phyloP scores from a whole-genome alignment of 2,888 invertebrate genomes.

The Drosophila neotestacea region DNA sequence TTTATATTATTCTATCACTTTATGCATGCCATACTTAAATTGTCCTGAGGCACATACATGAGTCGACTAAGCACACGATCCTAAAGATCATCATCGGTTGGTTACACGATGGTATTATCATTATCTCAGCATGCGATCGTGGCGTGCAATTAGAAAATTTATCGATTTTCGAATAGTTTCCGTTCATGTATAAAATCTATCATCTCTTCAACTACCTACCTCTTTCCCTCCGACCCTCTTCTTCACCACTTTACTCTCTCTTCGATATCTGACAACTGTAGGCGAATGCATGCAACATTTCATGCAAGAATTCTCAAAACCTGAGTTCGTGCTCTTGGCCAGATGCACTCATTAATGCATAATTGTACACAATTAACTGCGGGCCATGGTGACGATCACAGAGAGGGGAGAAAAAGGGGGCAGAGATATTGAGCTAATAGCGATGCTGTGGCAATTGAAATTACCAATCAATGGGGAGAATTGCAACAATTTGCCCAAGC shows the following conservation, averaged over 20 bases:
- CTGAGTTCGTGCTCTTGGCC: constrained; percentile 77
- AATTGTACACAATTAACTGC: constrained; percentile 78
- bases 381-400: constrained; percentile 23
- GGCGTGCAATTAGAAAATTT: constrained; percentile 78
- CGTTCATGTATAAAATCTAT: constrained; percentile 58
- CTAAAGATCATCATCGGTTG: constrained; percentile 34
- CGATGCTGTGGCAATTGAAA: constrained; percentile 58
- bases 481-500: constrained; percentile 61
- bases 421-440: constrained; percentile 52
- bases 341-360: constrained; percentile 81
- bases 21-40: not conserved
- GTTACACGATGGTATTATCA: constrained; percentile 30
- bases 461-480: constrained; percentile 64
- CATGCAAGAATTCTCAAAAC: constrained; percentile 74
- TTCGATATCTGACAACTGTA: not conserved
- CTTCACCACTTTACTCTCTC: not conserved
- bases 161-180: constrained; percentile 71
- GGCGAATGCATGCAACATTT: constrained; percentile 66
- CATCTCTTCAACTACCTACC: constrained; percentile 20
- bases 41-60: constrained; percentile 5
- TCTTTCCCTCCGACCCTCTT: not conserved
- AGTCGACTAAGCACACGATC: constrained; percentile 11
- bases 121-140: constrained; percentile 63
- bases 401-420: not conserved
- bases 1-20: not conserved